Evolutionary conservation across 1,140 invertebrate genomes (phyloP), one percentile per base, ranked within the genome.

Genomic region (Anastrepha obliqua): DNA sequence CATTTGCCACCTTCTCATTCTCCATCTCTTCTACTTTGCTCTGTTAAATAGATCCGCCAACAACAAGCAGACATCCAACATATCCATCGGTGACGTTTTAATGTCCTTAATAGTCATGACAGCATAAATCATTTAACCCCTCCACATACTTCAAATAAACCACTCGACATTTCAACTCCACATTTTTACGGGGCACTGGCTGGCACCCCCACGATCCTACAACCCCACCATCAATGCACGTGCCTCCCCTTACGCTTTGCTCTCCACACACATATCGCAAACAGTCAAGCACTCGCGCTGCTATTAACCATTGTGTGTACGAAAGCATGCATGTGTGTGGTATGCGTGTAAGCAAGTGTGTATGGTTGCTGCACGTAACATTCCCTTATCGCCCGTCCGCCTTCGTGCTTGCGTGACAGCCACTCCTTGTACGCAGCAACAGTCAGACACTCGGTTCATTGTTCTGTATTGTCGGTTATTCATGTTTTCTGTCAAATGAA

Each of bases 401-500:
- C 15, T 5, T 5, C 47, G 47, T 42, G 42, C 5, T 47, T 8
- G 74, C 20, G 47, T 62, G 42, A 8, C 74, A 4, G 1, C 70
- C 70, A 15, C 20, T 67, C 60, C 29, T 67, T 29, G 64, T 42
- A 3, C 47, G 44, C 44, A n/a, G 74, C n/a, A 20, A 55, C 74
- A 81, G 47, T 55, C n/a, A 55, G 9, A 47, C 47, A 81, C 17
- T 8, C n/a, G 47, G 74, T 87, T 87, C 58, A 74, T 87, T 87
- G 64, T 87, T 78, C 44, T 70, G 47, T 81, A 81, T 74, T 87
- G 74, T 85, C 87, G 74, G n/a, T 87, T 87, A 81, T 87, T 81
- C 74, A 87, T 87, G 87, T 85, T 62, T 59, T 81, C 65, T 74
- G 87, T 87, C 87, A 87, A 87, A 87, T 87, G 87, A 87, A 87